Evolutionary conservation across 2,888 invertebrate species (phyloP).

Genomic region (Meteorus cinctellus): DNA sequence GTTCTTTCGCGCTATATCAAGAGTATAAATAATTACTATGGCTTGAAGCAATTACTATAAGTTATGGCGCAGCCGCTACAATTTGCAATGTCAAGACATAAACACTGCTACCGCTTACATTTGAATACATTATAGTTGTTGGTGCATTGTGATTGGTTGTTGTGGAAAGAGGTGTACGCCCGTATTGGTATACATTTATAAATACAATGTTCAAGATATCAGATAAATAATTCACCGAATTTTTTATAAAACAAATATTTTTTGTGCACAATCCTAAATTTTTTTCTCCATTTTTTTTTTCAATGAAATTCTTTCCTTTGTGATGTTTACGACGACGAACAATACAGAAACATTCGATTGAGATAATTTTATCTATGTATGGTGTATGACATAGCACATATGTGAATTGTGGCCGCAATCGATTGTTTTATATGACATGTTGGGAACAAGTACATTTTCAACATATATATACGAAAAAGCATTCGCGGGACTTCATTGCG

Average conservation of each 20-base stretch:
- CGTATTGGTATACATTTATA: slow-evolving; percentile 54
- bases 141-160: slow-evolving; percentile 67
- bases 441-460: slow-evolving; percentile 19
- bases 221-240: slow-evolving; percentile 26
- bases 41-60: slow-evolving; percentile 73
- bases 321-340: no score
- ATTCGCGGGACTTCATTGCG: slow-evolving; percentile 48
- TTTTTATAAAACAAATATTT: background rate
- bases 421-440: slow-evolving; percentile 50
- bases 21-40: slow-evolving; percentile 73
- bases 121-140: slow-evolving; percentile 72
- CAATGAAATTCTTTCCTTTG: background rate
- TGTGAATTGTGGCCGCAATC: slow-evolving; percentile 34
- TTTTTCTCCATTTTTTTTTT: slow-evolving; percentile 45
- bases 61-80: slow-evolving; percentile 72
- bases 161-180: slow-evolving; percentile 56
- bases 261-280: slow-evolving; percentile 36
- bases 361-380: slow-evolving; percentile 7
- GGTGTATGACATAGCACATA: background rate
- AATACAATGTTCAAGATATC: slow-evolving; percentile 1
- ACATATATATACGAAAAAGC: slow-evolving; percentile 42
- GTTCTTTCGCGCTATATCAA: slow-evolving; percentile 61
- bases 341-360: background rate
- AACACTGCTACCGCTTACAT: slow-evolving; percentile 74
- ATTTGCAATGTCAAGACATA: slow-evolving; percentile 74